Evolutionary conservation across 2,113 vertebrate species (phyloP).

Genomic region (Brienomyrus longianalis): DNA sequence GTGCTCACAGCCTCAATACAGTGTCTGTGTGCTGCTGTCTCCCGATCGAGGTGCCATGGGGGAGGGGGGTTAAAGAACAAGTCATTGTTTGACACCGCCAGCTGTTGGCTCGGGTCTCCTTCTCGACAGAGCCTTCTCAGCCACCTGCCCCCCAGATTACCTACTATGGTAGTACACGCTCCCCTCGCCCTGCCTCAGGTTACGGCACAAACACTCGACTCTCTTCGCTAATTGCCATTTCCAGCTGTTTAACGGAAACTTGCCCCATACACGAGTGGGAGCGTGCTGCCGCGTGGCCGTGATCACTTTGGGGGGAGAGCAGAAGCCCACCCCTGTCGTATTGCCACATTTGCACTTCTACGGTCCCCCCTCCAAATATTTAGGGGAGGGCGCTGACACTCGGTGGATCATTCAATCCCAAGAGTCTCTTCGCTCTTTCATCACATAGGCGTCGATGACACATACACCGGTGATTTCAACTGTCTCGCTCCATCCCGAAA

Average conservation of each 20-base stretch:
- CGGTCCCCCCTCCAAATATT: not conserved
- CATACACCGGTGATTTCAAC: not conserved
- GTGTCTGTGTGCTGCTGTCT: constrained; percentile 8
- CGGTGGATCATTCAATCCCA: not conserved
- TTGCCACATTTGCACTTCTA: not conserved
- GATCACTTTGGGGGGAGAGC: not conserved
- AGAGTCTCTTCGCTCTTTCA: not conserved
- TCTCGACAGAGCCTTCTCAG: constrained; percentile 32
- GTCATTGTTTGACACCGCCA: constrained; percentile 48
- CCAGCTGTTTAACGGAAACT: constrained; percentile 18
- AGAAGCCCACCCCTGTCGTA: not conserved
- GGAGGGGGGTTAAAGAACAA: constrained; percentile 38
- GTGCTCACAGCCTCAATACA: constrained; percentile 15
- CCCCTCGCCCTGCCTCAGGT: constrained; percentile 30
- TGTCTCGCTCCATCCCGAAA: not conserved
- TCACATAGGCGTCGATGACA: not conserved
- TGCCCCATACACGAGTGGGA: not conserved
- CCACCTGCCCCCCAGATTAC: constrained; percentile 42
- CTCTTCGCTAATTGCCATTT: constrained; percentile 23
- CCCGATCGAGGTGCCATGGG: not conserved
- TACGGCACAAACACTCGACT: constrained; percentile 29
- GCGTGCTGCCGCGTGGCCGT: not conserved
- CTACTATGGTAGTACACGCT: constrained; percentile 42
- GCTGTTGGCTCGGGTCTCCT: constrained; percentile 38
- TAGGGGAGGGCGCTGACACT: not conserved